Conservation (phyloP, 2,888 invertebrate genomes). For the Diadegma fenestrale region DNA sequence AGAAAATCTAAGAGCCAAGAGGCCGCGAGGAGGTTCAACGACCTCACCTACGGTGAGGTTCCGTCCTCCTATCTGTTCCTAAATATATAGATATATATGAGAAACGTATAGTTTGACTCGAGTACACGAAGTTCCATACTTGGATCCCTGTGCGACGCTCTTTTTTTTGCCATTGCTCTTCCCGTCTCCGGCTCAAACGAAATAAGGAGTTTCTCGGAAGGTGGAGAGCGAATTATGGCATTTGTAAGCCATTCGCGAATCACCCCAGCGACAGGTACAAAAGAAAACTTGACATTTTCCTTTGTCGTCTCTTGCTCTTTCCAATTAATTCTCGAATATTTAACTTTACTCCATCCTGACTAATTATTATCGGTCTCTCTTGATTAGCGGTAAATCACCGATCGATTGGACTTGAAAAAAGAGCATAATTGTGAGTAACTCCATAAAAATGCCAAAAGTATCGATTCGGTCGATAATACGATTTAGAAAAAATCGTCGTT, state of each 20-base stretch:
- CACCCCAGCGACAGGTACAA: neutral
- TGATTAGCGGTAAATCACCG: neutral
- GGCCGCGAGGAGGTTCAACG: slow-evolving; percentile 64
- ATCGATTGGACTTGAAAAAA: neutral
- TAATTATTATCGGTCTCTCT: neutral
- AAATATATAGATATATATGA: slow-evolving; percentile 28
- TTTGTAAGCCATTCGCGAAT: slow-evolving; percentile 30
- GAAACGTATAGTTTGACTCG: slow-evolving; percentile 16
- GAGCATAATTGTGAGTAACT: neutral
- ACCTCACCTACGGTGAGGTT: slow-evolving; percentile 65
- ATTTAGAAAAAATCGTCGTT: neutral
- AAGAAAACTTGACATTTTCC: slow-evolving; percentile 7
- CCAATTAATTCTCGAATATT: slow-evolving; percentile 7
- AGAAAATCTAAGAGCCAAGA: slow-evolving; percentile 56
- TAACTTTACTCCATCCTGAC: neutral
- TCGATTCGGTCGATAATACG: neutral
- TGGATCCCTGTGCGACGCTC: slow-evolving; percentile 48
- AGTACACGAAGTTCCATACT: slow-evolving; percentile 63
- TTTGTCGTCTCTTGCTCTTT: neutral
- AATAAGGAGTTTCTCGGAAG: slow-evolving; percentile 48
- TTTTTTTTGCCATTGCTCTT: slow-evolving; percentile 38
- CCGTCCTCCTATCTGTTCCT: slow-evolving; percentile 47
- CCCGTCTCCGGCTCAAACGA: slow-evolving; percentile 40
- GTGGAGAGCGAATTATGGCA: slow-evolving; percentile 25
- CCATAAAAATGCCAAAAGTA: neutral